A percentile compares a stretch with the other conserved stretches of the same genome.
Evolutionary conservation across 2,888 invertebrate species (phyloP).

Genomic region (Drosophila siamana): DNA sequence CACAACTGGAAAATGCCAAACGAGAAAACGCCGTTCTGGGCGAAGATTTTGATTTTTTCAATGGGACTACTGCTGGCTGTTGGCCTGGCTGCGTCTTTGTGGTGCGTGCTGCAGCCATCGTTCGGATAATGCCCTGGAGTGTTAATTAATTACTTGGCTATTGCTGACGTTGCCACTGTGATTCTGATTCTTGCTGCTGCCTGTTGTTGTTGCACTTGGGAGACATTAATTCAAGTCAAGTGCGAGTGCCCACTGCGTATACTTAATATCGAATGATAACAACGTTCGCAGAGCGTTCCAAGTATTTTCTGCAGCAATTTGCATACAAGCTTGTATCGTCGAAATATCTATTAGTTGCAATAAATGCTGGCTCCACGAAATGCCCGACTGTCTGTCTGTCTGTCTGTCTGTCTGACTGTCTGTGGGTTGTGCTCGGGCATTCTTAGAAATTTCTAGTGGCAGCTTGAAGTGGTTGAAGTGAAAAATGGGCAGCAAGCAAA

Average conservation of each 20-base stretch:
- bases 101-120: constrained; percentile 60
- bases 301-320: constrained; percentile 41
- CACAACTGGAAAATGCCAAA: no score
- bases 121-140: constrained; percentile 34
- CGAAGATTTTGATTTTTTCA: constrained; percentile 21
- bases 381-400: constrained; percentile 19
- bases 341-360: constrained; percentile 62
- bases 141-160: constrained; percentile 64
- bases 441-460: constrained; percentile 32
- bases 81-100: constrained; percentile 27
- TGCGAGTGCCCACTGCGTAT: constrained; percentile 54
- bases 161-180: constrained; percentile 28
- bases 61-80: constrained; percentile 21
- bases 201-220: no score
- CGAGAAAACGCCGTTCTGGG: constrained; percentile 53
- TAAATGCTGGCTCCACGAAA: constrained; percentile 1
- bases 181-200: no score
- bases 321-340: constrained; percentile 50
- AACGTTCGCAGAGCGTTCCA: constrained; percentile 6
- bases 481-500: constrained; percentile 54
- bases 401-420: constrained; percentile 14
- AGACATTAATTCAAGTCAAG: constrained; percentile 25
- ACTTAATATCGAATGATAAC: constrained; percentile 55
- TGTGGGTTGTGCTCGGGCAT: constrained; percentile 12
- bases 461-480: constrained; percentile 41